Conservation (phyloP, 2,797 vertebrate species). For the Percopsis omiscomaycus region DNA sequence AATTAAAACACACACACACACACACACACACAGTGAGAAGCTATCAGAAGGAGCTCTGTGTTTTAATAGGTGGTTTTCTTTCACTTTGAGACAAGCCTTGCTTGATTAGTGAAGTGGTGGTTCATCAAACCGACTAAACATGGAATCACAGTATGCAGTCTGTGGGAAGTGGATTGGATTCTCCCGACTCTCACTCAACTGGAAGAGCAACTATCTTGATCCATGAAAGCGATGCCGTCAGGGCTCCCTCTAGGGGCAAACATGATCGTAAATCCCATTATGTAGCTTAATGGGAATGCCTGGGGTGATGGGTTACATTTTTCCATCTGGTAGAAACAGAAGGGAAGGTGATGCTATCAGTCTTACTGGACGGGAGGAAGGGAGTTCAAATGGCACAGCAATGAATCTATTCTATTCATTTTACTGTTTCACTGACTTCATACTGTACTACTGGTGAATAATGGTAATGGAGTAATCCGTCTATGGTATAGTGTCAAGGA, state of each 20-base stretch:
- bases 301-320: background rate
- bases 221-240: conserved; percentile 19
- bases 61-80: conserved; percentile 17
- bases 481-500: too few species aligned
- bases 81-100: background rate
- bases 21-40: conserved; percentile 1
- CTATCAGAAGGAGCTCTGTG: background rate
- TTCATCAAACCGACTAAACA: conserved; percentile 32
- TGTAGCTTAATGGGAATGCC: too few species aligned
- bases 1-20: too few species aligned
- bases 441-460: too few species aligned
- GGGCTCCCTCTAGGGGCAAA: conserved; percentile 7
- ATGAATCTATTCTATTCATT: background rate
- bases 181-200: conserved; percentile 57
- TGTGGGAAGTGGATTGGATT: conserved; percentile 63
- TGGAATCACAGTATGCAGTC: conserved; percentile 69
- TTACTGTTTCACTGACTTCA: too few species aligned
- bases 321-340: conserved; percentile 15
- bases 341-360: conserved; percentile 12
- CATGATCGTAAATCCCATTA: background rate
- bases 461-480: too few species aligned
- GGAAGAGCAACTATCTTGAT: conserved; percentile 62
- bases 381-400: background rate
- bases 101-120: conserved; percentile 9
- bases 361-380: background rate